Evolutionary conservation across 1,140 invertebrate genomes (phyloP).

Genomic region (Trichonephila clavata): DNA sequence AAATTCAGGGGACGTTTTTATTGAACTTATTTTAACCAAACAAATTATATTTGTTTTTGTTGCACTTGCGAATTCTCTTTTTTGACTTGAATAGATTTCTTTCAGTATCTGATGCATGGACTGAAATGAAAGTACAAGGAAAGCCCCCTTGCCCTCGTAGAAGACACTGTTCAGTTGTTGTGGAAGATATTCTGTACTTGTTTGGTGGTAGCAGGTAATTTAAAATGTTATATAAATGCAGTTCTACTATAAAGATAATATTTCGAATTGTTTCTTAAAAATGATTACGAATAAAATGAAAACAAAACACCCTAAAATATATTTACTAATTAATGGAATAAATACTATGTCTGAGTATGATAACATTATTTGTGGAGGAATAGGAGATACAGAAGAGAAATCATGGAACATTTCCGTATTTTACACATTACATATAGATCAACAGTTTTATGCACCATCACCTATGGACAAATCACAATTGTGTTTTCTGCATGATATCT

Average conservation of each 20-base stretch:
- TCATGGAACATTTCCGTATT: too few species aligned
- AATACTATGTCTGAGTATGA: background rate
- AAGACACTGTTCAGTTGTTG: conserved; percentile 89
- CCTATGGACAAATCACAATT: too few species aligned
- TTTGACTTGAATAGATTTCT: background rate
- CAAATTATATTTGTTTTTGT: background rate
- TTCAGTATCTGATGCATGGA: conserved; percentile 82
- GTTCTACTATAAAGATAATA: background rate
- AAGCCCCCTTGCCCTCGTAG: conserved; percentile 86
- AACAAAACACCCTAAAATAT: background rate
- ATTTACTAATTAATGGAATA: too few species aligned
- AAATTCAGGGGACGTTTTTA: background rate
- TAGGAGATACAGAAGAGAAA: background rate
- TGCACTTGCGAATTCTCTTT: background rate
- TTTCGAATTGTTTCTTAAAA: background rate
- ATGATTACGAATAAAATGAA: background rate
- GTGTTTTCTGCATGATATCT: too few species aligned
- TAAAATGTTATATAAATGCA: background rate
- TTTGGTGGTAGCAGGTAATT: conserved; percentile 90
- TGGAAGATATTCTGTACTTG: conserved; percentile 87
- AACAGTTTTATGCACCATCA: too few species aligned
- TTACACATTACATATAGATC: too few species aligned
- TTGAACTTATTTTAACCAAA: background rate
- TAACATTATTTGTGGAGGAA: too few species aligned
- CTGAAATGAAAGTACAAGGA: conserved; percentile 84